A percentile compares a stretch with the other conserved stretches of the same genome.
Evolutionary conservation across 2,888 invertebrate genomes (phyloP).

Genomic region (Iphiclides podalirius): DNA sequence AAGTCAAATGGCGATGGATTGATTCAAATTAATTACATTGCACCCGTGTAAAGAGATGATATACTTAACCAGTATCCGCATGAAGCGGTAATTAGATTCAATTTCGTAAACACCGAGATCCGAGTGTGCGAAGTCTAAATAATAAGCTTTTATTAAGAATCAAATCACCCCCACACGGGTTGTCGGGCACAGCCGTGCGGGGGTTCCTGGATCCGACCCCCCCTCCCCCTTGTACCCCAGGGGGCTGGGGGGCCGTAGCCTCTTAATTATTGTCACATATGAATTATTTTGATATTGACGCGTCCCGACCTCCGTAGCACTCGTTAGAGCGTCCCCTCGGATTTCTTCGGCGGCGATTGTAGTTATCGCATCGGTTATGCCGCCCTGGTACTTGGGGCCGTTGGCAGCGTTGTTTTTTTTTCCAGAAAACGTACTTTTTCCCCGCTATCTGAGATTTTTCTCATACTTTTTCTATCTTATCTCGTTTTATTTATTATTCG

Average conservation of each 20-base stretch:
- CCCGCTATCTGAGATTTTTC: too few relatives aligned
- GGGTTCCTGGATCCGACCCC: too few relatives aligned
- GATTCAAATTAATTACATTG: too few relatives aligned
- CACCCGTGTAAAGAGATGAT: too few relatives aligned
- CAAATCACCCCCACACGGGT: constrained; percentile 40
- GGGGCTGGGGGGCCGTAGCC: constrained; percentile 45
- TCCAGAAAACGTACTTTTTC: too few relatives aligned
- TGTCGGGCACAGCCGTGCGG: constrained; percentile 28
- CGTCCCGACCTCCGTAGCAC: constrained; percentile 34
- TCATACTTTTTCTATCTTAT: too few relatives aligned
- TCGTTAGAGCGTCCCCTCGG: constrained; percentile 37
- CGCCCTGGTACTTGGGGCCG: constrained; percentile 16
- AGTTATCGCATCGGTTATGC: constrained; percentile 23
- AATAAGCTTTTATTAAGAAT: constrained; percentile 37
- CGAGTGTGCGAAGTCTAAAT: constrained; percentile 17
- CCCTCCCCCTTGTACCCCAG: constrained; percentile 39
- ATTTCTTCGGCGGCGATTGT: constrained; percentile 31
- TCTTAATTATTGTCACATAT: constrained; percentile 76
- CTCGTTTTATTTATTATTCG: too few relatives aligned
- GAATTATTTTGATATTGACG: constrained; percentile 74
- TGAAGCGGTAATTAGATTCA: constrained; percentile 8
- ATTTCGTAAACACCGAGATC: constrained; percentile 13
- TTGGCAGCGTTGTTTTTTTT: constrained; percentile 2
- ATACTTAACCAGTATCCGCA: too few relatives aligned
- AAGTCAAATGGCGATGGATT: too few relatives aligned